Base-by-base conservation (phyloP, 2,888 invertebrate genomes). In the Villa cingulata region DNA sequence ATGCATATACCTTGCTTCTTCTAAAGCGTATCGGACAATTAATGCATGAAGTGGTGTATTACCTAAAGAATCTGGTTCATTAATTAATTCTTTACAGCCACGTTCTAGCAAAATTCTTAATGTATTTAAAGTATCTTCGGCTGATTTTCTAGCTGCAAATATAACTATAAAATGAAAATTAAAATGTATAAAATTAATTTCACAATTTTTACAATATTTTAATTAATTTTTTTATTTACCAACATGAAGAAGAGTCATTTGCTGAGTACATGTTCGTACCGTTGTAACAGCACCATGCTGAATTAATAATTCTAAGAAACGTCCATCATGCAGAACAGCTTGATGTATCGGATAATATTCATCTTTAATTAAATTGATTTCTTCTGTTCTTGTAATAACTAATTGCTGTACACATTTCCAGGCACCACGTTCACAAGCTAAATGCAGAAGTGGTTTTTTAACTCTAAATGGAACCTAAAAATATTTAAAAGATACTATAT, bases 321-420 rank as follows among this genome's bases (percentile, higher is more conserved):
- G 75, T 42, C 77, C 74, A 54, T 83, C 81, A 62, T 84, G 83
- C 23, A 81, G 71, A 17, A 82, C 82, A 15, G 83, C 80, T 59
- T 82, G 80, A 63, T 84, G 81, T 49, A 85, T 78, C n/a, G 85
- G 84, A 63, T 80, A 83, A 63, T 83, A 83, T 66, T 83, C 84
- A 59, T 83, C 81, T 63, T 78, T 80, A 48, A 81, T 75, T 51
- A 78, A 73, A 64, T 82, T 80, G 41, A 83, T 80, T 65, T 82
- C 81, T 55, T 81, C 80, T 36, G 77, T 75, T 37, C 81, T 61
- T 54, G 79, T 77, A 3, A 75, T 72, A 10, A 81, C 76, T 50
- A 83, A 64, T 58, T 77, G 78, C 58, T 80, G 78, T 3, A 81
- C 80, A 64, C 82, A 82, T 54, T 76, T 74, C 81, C 81, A 82